Evolutionary conservation across 2,888 invertebrate genomes (phyloP).

Genomic region (Chymomyza procnemis): DNA sequence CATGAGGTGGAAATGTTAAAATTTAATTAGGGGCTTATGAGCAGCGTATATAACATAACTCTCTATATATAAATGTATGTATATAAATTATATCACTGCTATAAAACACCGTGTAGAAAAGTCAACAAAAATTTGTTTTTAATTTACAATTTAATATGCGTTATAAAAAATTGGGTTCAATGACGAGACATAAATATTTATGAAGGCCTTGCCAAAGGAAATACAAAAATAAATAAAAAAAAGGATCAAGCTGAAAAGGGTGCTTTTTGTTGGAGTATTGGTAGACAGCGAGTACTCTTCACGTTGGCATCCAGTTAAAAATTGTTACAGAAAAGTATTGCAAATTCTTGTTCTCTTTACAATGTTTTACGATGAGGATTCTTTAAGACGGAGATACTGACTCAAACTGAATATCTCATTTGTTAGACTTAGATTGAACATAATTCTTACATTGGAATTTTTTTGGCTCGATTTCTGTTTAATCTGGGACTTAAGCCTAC

Average conservation of each 20-base stretch:
- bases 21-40: conserved; percentile 69
- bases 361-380: too few species aligned
- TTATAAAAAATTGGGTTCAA: conserved; percentile 71
- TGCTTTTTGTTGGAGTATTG: not conserved
- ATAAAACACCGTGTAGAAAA: conserved; percentile 64
- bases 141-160: conserved; percentile 72
- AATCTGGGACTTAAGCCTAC: too few species aligned
- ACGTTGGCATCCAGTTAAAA: too few species aligned
- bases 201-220: conserved; percentile 34
- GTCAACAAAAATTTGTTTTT: conserved; percentile 72
- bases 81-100: conserved; percentile 47
- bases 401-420: too few species aligned
- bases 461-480: too few species aligned
- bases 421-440: too few species aligned
- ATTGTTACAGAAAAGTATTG: too few species aligned
- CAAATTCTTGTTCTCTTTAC: too few species aligned
- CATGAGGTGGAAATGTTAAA: conserved; percentile 70
- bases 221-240: not conserved
- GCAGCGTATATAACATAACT: not conserved
- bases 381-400: too few species aligned
- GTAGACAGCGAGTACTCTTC: not conserved
- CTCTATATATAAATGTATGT: conserved; percentile 7
- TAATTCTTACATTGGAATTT: too few species aligned
- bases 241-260: not conserved
- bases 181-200: conserved; percentile 70